Percentiles rank a stretch among this genome's conserved stretches.
Evolutionary conservation across 2,797 vertebrate species (phyloP).

Genomic region (Pogonophryne albipinna): DNA sequence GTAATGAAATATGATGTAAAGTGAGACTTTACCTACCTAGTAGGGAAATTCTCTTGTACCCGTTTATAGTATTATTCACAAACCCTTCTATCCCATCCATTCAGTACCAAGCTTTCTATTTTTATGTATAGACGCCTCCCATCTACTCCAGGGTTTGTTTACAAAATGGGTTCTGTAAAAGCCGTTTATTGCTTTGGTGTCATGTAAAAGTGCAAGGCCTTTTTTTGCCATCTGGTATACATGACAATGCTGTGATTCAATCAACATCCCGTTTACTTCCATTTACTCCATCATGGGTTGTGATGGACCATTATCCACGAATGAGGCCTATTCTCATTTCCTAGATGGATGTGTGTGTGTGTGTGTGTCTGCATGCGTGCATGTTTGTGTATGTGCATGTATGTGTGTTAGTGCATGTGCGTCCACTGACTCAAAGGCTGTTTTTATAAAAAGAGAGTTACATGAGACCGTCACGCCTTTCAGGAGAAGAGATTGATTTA

Average conservation of each 20-base stretch:
- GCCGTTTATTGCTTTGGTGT: conserved; percentile 64
- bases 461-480: conserved; percentile 49
- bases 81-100: background rate
- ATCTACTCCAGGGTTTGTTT: conserved; percentile 40
- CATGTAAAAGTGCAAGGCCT: conserved; percentile 62
- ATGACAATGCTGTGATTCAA: conserved; percentile 81
- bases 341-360: conserved; percentile 59
- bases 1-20: conserved; percentile 27
- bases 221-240: conserved; percentile 78
- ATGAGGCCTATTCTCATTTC: conserved; percentile 79
- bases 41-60: background rate
- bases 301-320: conserved; percentile 80
- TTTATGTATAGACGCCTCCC: background rate
- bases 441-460: conserved; percentile 60
- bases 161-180: conserved; percentile 33
- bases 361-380: background rate
- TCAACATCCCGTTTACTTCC: conserved; percentile 79
- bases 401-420: too few species aligned
- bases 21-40: conserved; percentile 7
- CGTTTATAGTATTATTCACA: background rate
- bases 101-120: conserved; percentile 20
- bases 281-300: conserved; percentile 79
- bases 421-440: conserved; percentile 7
- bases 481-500: conserved; percentile 33
- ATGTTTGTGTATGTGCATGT: too few species aligned